Base-by-base conservation (phyloP, 2,113 vertebrate genomes). In the Erythrolamprus reginae region DNA sequence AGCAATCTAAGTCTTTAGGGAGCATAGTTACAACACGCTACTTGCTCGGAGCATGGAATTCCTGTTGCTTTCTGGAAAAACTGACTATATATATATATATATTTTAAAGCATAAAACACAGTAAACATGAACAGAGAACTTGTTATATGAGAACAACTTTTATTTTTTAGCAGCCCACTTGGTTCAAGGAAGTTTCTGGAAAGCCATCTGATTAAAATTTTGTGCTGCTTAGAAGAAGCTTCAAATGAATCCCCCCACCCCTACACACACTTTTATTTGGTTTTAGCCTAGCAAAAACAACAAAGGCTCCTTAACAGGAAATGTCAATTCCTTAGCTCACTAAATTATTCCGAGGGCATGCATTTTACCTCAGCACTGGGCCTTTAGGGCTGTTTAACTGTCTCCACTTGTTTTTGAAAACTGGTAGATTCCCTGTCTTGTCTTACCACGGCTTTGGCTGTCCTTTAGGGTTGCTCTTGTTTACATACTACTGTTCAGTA, bases 321-420 rank as follows among this genome's bases (percentile, higher is more conserved):
- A 88, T 96, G 90, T 95, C 94, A 93, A 82, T 93, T 95, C 92
- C 88, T 96, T 89, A 95, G 90, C 94, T 96, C 93, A 95, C 95
- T 96, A 97, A 96, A 97, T 95, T 95, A 96, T 96, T 97, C 95
- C 94, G 89, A 95, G 47, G 93, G 91, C 94, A 94, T 84, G 86
- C 45, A 93, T 92, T 92, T 95, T 93, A 92, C 53, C 90, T 91
- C 42, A 91, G 85, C 33, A 53, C 90, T 89, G 90, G 96, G 86
- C 85, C 90, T 92, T 91, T 85, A 92, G 92, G 92, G 92, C 90
- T 96, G 93, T 91, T 95, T 95, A 92, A 94, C 84, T 94, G 93
- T 26, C 89, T 96, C 91, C 94, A 52, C 91, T 1, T 86, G 90
- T 0, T 1, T n/a, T 88, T 87, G 33, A 53, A 95, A 94, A 65